Conservation (phyloP, 2,888 invertebrate species). For the Drosophila atroscutellata region DNA sequence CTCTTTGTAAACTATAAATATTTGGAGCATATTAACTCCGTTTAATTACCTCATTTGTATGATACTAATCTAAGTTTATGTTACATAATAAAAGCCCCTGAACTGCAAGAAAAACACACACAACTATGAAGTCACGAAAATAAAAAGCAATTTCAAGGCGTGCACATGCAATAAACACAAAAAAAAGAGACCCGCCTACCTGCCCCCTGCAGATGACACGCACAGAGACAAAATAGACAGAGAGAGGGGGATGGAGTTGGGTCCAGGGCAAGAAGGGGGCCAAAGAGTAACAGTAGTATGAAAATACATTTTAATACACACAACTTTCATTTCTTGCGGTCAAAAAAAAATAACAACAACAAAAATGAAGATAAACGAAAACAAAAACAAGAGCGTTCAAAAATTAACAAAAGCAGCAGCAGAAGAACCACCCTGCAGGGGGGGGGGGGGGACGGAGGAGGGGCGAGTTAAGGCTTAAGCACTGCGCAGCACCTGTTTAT, state of each 20-base stretch:
- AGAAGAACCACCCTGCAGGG: conserved; percentile 58
- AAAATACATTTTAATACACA: conserved; percentile 75
- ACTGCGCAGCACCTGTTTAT: conserved; percentile 71
- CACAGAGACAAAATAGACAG: conserved; percentile 8
- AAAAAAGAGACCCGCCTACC: conserved; percentile 17
- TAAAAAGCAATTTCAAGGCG: conserved; percentile 77
- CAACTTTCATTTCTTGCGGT: conserved; percentile 76
- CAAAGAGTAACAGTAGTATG: conserved; percentile 72
- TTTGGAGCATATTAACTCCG: background rate
- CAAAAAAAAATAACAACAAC: conserved; percentile 23
- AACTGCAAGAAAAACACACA: conserved; percentile 14
- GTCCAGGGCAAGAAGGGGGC: conserved; percentile 30
- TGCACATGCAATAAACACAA: conserved; percentile 68
- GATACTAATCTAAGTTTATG: conserved; percentile 60
- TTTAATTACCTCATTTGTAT: conserved; percentile 53
- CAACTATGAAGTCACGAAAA: conserved; percentile 68
- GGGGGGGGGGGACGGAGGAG: conserved; percentile 5
- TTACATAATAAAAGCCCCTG: conserved; percentile 60
- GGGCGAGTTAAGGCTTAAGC: conserved; percentile 42
- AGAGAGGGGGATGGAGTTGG: background rate
- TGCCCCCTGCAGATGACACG: conserved; percentile 9
- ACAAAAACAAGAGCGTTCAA: conserved; percentile 69
- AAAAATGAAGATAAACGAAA: conserved; percentile 21
- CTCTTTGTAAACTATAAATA: background rate
- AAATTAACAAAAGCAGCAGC: conserved; percentile 63